Evolutionary conservation across 2,888 invertebrate species (phyloP).

Genomic region (Pandemis cinnamomeana): DNA sequence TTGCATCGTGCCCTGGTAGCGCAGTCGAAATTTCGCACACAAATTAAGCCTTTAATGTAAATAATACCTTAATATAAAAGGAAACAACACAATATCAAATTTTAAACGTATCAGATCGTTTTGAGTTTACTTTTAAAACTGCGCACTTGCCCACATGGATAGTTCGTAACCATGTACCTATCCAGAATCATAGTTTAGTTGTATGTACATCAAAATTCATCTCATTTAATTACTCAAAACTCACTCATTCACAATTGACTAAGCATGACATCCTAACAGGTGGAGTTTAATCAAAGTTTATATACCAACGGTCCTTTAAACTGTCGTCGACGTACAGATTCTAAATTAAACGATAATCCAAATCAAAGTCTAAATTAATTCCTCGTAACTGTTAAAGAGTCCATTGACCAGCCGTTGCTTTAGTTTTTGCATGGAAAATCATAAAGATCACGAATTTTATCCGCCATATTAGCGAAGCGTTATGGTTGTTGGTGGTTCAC

Average conservation of each 20-base stretch:
- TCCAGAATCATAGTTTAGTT: no score
- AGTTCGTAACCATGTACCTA: no score
- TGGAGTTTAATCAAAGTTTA: not conserved
- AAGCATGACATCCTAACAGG: not conserved
- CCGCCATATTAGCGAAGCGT: slow-evolving; percentile 24
- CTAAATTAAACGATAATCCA: slow-evolving; percentile 16
- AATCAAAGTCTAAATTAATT: slow-evolving; percentile 30
- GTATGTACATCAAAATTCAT: not conserved
- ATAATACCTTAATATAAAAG: not conserved
- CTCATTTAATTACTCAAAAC: not conserved
- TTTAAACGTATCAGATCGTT: no score
- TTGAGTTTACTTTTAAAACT: no score
- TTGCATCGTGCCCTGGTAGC: slow-evolving; percentile 66
- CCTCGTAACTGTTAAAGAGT: slow-evolving; percentile 37
- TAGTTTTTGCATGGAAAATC: slow-evolving; percentile 38
- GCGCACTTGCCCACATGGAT: no score
- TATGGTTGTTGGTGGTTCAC: not conserved
- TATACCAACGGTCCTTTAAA: not conserved
- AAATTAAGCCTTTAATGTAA: slow-evolving; percentile 10
- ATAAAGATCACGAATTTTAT: slow-evolving; percentile 38
- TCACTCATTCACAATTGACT: not conserved
- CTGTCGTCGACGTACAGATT: slow-evolving; percentile 11
- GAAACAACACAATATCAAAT: not conserved
- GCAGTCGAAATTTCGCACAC: slow-evolving; percentile 43
- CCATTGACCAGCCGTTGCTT: slow-evolving; percentile 38